Evolutionary conservation across 2,797 vertebrate species (phyloP), one percentile per base, ranked within the genome.

Genomic region (Phyllotis vaccarum): DNA sequence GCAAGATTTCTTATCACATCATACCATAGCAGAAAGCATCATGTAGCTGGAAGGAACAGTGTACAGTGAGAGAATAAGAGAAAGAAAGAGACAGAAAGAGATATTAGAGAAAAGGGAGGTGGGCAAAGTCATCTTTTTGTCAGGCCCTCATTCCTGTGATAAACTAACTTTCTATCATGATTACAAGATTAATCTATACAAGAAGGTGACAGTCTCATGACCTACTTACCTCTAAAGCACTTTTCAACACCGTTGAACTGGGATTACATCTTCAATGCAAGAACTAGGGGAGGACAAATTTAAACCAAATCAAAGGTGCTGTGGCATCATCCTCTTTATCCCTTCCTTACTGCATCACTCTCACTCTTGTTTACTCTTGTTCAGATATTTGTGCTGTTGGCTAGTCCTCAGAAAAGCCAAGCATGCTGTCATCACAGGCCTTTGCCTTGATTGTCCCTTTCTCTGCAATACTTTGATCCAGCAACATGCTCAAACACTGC

Each of bases 321-420:
- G 62, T 22, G 72, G 27, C 76, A 66, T 56, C 62, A 86, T 19
- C 46, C 14, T 12, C 3, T 94, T 56, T 79, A 37, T 62, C 7
- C 37, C 37, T 0, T 91, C 29, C 56, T 94, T 75, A 40, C 7
- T 49, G 31, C 78, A 68, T 27, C 68, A 89, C 16, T 89, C 56
- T 64, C 16, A 7, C 21, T 56, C 37, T 90, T 66, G 49, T 60
- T 86, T 85, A 76, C 66, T 91, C 6, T 93, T 52, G 43, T 95
- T 24, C 13, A 83, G 52, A 46, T 70, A 31, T 24, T 14, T 87
- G 19, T 37, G 90, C 74, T 43, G 22, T 68, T 94, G 74, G 17
- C 60, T 79, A 24, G 80, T 92, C 60, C 21, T 82, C 79, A 58
- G 60, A 91, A 34, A 85, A 85, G 29, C 46, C 52, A 95, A 60